Evolutionary conservation across 2,113 vertebrate genomes (phyloP).

Genomic region (Rhizomys pruinosus): DNA sequence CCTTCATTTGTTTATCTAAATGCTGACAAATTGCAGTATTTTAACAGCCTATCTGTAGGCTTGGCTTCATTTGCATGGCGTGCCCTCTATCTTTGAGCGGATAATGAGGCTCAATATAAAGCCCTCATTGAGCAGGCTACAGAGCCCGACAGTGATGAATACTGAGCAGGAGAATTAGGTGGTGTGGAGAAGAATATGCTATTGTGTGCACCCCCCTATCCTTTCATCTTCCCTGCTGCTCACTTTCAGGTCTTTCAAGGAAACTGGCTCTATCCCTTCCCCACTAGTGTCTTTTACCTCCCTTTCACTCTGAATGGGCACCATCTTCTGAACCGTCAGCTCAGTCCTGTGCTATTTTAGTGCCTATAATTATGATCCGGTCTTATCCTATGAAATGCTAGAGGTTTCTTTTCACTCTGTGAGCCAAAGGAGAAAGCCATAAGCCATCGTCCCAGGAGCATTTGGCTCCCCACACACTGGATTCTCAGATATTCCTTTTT

Average conservation of each 20-base stretch:
- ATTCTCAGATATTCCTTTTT: constrained; percentile 65
- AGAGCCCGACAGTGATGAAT: constrained; percentile 88
- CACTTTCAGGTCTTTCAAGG: constrained; percentile 87
- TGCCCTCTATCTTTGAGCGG: constrained; percentile 87
- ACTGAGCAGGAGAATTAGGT: constrained; percentile 87
- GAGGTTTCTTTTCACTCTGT: constrained; percentile 74
- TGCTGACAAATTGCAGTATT: constrained; percentile 93
- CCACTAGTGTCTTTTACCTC: constrained; percentile 73
- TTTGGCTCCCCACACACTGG: constrained; percentile 15
- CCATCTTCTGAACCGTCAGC: constrained; percentile 76
- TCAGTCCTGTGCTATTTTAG: constrained; percentile 68
- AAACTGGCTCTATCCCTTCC: constrained; percentile 71
- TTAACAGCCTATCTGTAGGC: constrained; percentile 87
- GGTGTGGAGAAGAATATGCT: constrained; percentile 86
- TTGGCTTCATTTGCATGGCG: constrained; percentile 86
- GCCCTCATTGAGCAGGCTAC: constrained; percentile 86
- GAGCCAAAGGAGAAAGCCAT: constrained; percentile 70
- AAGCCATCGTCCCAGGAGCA: constrained; percentile 37
- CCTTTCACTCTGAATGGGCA: constrained; percentile 74
- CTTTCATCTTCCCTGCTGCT: constrained; percentile 88
- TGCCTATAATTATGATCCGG: constrained; percentile 71
- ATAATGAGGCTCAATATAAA: constrained; percentile 90
- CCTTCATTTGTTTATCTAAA: constrained; percentile 92
- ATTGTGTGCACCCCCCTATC: constrained; percentile 83
- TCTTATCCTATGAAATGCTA: constrained; percentile 75